Evolutionary conservation across 2,888 invertebrate genomes (phyloP), one percentile per base, ranked within the genome.

Genomic region (Nipponacmea schrenckii): DNA sequence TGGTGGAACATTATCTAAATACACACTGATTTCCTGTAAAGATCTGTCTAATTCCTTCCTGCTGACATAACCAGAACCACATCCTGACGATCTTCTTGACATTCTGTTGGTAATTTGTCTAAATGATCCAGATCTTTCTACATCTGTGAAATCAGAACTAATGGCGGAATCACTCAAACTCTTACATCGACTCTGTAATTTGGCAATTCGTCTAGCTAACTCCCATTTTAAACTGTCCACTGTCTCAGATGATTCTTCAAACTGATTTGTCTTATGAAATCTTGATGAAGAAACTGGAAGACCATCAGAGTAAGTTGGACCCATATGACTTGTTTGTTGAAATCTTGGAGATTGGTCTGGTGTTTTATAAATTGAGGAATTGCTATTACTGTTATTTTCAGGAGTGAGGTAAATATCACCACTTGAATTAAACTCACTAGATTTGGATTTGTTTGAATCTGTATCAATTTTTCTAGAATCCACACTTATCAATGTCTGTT

Each of bases 101-200:
- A 24, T 20, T 24, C 56, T 76, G 14, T 79, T 63, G 65, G 76
- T 75, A 69, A 77, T 80, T 24, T 74, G 75, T 67, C 81, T 74
- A 17, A 84, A 84, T 1, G 83, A 84, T 26, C 79, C 68, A 62
- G 79, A 78, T 26, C 79, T 74, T 8, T 85, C 85, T 39, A 80
- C 77, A 74, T 85, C 86, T 20, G 86, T 86, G 72, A 76, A 85
- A 73, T 86, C 86, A 31, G 85, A 86, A 73, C 85, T 84, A 17
- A 86, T 85, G 17, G 86, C 86, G 2, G 86, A 86, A 67, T 86
- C 86, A 79, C 85, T 85, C 39, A 81, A 71, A 67, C 83, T 82
- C 26, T 83, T 75, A 3, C 78, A 75, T 68, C 78, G 72, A n/a
- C 74, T 71, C 48, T 83, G 76, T 20, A 83, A 71, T 44, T 74